Evolutionary conservation across 2,797 vertebrate genomes (phyloP).

Genomic region (Falco berigora): DNA sequence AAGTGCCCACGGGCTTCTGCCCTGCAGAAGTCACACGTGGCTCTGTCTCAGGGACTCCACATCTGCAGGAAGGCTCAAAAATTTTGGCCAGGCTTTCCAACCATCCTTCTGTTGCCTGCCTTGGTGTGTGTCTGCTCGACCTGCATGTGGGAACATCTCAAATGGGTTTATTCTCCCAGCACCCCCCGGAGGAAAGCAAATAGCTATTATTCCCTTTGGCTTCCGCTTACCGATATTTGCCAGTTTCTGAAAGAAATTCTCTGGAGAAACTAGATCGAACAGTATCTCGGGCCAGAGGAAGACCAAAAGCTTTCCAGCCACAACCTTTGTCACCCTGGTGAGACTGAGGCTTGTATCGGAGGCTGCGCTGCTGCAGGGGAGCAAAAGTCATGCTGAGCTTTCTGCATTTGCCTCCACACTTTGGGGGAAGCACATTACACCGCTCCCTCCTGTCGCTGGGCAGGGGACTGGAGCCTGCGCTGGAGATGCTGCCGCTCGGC

Average conservation of each 20-base stretch:
- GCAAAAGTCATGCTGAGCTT: accelerated
- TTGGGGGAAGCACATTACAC: neutral
- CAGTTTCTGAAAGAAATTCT: neutral
- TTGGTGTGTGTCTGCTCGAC: neutral
- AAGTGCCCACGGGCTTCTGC: neutral
- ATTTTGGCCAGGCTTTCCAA: neutral
- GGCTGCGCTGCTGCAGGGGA: neutral
- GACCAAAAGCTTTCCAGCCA: neutral
- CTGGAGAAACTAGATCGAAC: neutral
- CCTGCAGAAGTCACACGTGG: too few relatives aligned
- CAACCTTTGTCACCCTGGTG: neutral
- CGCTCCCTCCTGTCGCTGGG: accelerated
- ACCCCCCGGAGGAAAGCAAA: neutral
- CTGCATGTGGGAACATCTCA: accelerated
- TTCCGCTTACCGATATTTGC: neutral
- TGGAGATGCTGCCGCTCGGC: neutral
- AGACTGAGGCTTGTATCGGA: neutral
- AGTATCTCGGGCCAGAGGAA: accelerated
- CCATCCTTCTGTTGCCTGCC: neutral
- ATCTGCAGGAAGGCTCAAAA: accelerated
- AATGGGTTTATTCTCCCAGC: neutral
- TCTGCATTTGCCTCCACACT: neutral
- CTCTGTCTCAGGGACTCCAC: neutral
- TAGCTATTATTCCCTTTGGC: neutral
- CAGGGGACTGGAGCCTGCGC: accelerated